Percentiles rank a stretch among this genome's conserved stretches.
These are phyloP conservation scores for Orthosia gothica DNA, from an alignment of 2,888 invertebrate species.

Conservation along the genomic window DNA sequence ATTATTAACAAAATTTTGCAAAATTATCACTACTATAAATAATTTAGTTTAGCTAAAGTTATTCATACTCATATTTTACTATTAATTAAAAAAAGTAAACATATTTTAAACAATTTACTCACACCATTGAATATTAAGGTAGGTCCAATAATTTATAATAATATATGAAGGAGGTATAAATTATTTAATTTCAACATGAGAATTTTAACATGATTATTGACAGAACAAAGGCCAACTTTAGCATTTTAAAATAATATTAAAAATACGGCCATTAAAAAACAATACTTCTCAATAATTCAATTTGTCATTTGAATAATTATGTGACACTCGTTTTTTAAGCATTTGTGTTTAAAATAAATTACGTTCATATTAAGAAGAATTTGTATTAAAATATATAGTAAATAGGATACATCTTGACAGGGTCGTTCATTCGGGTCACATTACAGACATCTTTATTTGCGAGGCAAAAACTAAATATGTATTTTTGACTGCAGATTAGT, in stretches of 20 bases:
- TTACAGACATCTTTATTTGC: slow-evolving; percentile 48
- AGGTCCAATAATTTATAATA: background rate
- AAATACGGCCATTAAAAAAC: background rate
- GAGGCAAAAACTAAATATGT: slow-evolving; percentile 3
- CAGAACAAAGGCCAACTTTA: slow-evolving; percentile 4
- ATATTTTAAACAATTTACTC: background rate
- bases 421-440: slow-evolving; percentile 28
- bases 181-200: background rate
- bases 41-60: background rate
- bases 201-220: background rate
- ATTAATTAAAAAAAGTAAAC: background rate
- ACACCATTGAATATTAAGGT: background rate
- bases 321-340: slow-evolving; percentile 5
- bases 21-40: background rate
- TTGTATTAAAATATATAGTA: slow-evolving; percentile 15
- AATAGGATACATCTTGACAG: slow-evolving; percentile 32
- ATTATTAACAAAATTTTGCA: background rate
- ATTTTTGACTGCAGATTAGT: background rate
- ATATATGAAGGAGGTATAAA: background rate
- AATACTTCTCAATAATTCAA: slow-evolving; percentile 18
- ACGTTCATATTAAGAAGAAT: slow-evolving; percentile 5
- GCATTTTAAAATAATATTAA: background rate
- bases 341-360: slow-evolving; percentile 21
- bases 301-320: slow-evolving; percentile 15
- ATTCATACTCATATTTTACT: background rate